These are phyloP conservation scores for Solen grandis DNA, from an alignment of 1,140 invertebrate species.

Conservation along the genomic window DNA sequence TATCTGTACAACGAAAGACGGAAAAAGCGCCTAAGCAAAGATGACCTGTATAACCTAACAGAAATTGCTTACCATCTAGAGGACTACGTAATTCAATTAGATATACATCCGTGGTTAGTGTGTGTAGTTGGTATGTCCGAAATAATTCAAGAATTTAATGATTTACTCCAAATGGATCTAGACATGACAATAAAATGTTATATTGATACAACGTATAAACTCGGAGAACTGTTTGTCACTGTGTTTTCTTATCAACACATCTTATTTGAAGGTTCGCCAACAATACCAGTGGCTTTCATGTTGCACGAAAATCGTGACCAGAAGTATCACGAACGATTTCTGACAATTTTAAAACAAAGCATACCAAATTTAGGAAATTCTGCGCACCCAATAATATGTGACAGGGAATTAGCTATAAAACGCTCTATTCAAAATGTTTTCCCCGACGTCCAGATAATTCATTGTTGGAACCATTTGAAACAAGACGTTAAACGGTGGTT, in stretches of 20 bases:
- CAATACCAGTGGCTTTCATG: constrained; percentile 14
- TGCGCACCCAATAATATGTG: background rate
- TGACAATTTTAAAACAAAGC: background rate
- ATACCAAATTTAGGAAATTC: constrained; percentile 9
- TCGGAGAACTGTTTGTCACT: constrained; percentile 1
- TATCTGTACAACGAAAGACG: no score
- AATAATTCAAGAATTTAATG: constrained; percentile 12
- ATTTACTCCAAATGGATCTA: constrained; percentile 7
- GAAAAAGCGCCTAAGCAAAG: no score
- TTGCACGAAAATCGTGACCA: constrained; percentile 13
- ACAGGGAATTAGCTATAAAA: background rate
- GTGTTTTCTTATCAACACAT: constrained; percentile 10
- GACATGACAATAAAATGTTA: no score
- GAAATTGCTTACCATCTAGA: no score
- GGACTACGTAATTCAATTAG: background rate
- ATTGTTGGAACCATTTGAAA: constrained; percentile 1
- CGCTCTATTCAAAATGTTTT: background rate
- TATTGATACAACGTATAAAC: constrained; percentile 9
- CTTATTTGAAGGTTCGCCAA: constrained; percentile 3
- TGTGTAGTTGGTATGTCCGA: background rate
- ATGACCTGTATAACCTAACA: no score
- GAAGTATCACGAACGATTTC: constrained; percentile 22
- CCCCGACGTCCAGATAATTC: background rate
- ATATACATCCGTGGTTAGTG: background rate
- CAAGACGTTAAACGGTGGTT: constrained; percentile 5